A percentile compares a stretch with the other conserved stretches of the same genome.
These are phyloP conservation scores for Mechanitis messenoides DNA, from an alignment of 2,888 invertebrate genomes.

Conservation along the genomic window DNA sequence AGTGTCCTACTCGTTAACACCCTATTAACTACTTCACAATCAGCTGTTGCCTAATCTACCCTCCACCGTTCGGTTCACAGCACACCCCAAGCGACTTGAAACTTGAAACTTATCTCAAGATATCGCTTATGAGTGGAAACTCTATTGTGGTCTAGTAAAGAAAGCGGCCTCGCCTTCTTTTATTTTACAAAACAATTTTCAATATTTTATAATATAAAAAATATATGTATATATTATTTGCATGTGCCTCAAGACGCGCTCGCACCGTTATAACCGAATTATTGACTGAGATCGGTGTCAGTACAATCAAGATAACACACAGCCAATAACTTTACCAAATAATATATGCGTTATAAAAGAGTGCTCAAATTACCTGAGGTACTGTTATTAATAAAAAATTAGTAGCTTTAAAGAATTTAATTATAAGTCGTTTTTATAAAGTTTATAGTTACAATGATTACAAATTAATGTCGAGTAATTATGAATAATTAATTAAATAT, in stretches of 20 bases:
- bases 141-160: conserved; percentile 4
- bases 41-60: conserved; percentile 23
- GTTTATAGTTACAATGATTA: too few relatives aligned
- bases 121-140: conserved; percentile 31
- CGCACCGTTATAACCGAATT: conserved; percentile 27
- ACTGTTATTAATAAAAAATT: too few relatives aligned
- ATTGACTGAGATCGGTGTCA: conserved; percentile 20
- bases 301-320: conserved; percentile 19
- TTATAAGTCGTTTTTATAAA: too few relatives aligned
- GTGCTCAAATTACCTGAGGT: too few relatives aligned
- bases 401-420: too few relatives aligned
- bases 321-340: too few relatives aligned
- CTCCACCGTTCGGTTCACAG: conserved; percentile 30
- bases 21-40: conserved; percentile 26
- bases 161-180: neutral
- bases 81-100: conserved; percentile 28
- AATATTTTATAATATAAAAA: neutral
- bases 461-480: too few relatives aligned
- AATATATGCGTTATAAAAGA: too few relatives aligned
- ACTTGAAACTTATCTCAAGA: conserved; percentile 34
- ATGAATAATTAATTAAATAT: too few relatives aligned
- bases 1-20: conserved; percentile 29
- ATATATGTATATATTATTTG: neutral
- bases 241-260: conserved; percentile 25
- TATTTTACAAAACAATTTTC: neutral